These are phyloP conservation scores for Agriotes lineatus DNA, from an alignment of 2,888 invertebrate species.

Conservation along the genomic window DNA sequence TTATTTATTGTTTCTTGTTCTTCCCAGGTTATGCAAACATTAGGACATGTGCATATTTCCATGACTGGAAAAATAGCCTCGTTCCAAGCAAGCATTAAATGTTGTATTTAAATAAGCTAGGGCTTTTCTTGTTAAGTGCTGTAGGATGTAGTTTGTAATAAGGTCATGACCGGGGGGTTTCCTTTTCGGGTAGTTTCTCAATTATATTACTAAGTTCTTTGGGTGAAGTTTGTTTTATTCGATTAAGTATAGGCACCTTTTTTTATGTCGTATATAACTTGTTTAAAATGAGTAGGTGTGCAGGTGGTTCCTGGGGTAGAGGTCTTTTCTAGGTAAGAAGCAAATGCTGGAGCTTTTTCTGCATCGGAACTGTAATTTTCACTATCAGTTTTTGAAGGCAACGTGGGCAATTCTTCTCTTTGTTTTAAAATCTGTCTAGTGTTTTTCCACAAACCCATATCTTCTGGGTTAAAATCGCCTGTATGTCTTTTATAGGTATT, in stretches of 20 bases:
- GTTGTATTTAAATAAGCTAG: no score
- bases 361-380: no score
- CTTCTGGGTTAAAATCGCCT: background rate
- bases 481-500: background rate
- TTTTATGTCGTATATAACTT: background rate
- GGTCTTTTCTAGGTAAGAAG: background rate
- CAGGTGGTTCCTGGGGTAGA: background rate
- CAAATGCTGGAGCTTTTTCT: background rate
- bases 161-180: background rate
- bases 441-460: background rate
- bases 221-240: background rate
- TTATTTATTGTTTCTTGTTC: no score
- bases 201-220: background rate
- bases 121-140: background rate
- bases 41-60: background rate
- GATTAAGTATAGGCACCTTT: background rate
- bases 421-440: background rate
- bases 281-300: no score
- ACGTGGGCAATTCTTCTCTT: background rate
- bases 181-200: background rate
- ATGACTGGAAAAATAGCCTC: no score
- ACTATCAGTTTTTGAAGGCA: background rate
- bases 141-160: background rate
- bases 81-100: background rate
- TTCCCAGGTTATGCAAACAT: background rate